Conservation (phyloP, 2,888 invertebrate species). For the Anoncus sp. region DNA sequence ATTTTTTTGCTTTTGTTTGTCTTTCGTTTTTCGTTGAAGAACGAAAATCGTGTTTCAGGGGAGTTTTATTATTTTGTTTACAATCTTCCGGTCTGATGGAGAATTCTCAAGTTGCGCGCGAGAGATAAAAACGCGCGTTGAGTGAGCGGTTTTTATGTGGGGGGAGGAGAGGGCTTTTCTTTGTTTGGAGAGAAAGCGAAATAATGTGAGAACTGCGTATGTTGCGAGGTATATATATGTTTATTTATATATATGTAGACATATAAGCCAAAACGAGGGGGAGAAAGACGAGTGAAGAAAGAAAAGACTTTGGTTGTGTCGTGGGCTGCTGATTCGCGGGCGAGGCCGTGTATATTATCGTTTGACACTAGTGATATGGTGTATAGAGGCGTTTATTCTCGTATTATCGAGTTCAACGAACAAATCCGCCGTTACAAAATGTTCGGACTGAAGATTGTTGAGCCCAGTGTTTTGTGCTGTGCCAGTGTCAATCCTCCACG, state of each 20-base stretch:
- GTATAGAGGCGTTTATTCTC: slow-evolving; percentile 16
- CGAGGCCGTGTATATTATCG: slow-evolving; percentile 26
- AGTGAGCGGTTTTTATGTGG: no score
- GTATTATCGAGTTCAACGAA: slow-evolving; percentile 12
- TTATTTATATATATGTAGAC: slow-evolving; percentile 10
- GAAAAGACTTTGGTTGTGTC: slow-evolving; percentile 10
- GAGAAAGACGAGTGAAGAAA: slow-evolving; percentile 10
- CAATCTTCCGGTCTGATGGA: no score
- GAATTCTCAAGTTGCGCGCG: no score
- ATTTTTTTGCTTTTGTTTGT: no score
- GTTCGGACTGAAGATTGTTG: slow-evolving; percentile 30
- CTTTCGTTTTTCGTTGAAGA: no score
- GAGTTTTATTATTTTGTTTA: no score
- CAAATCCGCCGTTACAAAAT: slow-evolving; percentile 2
- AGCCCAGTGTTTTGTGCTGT: slow-evolving; percentile 41
- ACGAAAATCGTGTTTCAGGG: no score
- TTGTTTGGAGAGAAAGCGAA: no score
- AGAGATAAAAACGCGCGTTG: no score
- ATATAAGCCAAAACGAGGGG: slow-evolving; percentile 2
- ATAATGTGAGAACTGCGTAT: no score
- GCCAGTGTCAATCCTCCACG: slow-evolving; percentile 46
- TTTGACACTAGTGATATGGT: slow-evolving; percentile 46
- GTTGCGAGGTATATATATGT: not conserved
- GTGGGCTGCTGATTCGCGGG: slow-evolving; percentile 34
- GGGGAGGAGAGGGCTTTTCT: no score